Evolutionary conservation across 2,113 vertebrate genomes (phyloP).

Genomic region (Menidia beryllina): DNA sequence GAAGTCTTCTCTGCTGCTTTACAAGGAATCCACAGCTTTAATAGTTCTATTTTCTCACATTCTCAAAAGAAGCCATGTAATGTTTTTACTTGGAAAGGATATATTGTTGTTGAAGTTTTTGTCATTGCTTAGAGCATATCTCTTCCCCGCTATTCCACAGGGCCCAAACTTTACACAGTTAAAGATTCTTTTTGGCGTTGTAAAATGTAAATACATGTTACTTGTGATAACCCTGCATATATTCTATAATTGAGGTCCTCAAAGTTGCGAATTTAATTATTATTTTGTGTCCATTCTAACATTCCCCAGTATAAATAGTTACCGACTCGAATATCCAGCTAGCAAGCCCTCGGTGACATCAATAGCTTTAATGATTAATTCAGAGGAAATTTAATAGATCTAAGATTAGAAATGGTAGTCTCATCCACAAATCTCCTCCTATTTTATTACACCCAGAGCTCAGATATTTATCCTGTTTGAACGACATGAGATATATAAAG

Average conservation of each 20-base stretch:
- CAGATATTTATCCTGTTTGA: slow-evolving; percentile 68
- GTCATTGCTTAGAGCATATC: slow-evolving; percentile 16
- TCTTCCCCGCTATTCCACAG: slow-evolving; percentile 7
- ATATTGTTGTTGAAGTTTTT: slow-evolving; percentile 15
- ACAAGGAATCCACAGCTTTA: slow-evolving; percentile 68
- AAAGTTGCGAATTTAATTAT: slow-evolving; percentile 16
- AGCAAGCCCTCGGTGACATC: slow-evolving; percentile 70
- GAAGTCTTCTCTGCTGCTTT: slow-evolving; percentile 70
- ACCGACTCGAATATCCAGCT: slow-evolving; percentile 60
- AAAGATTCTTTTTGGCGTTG: neutral
- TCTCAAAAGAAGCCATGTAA: slow-evolving; percentile 40
- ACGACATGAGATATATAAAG: slow-evolving; percentile 61
- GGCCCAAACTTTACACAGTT: neutral
- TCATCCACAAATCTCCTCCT: slow-evolving; percentile 73
- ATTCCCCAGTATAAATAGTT: slow-evolving; percentile 62
- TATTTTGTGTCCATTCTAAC: slow-evolving; percentile 32
- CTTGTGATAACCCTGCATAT: neutral
- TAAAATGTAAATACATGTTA: slow-evolving; percentile 22
- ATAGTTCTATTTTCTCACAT: slow-evolving; percentile 26
- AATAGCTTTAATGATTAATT: slow-evolving; percentile 76
- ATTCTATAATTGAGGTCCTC: slow-evolving; percentile 1
- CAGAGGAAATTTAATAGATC: slow-evolving; percentile 70
- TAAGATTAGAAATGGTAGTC: slow-evolving; percentile 70
- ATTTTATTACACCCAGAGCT: slow-evolving; percentile 67
- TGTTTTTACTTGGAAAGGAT: slow-evolving; percentile 38